A percentile compares a stretch with the other conserved stretches of the same genome.
Evolutionary conservation across 2,888 invertebrate genomes (phyloP).

Genomic region (Camponotus fellah): DNA sequence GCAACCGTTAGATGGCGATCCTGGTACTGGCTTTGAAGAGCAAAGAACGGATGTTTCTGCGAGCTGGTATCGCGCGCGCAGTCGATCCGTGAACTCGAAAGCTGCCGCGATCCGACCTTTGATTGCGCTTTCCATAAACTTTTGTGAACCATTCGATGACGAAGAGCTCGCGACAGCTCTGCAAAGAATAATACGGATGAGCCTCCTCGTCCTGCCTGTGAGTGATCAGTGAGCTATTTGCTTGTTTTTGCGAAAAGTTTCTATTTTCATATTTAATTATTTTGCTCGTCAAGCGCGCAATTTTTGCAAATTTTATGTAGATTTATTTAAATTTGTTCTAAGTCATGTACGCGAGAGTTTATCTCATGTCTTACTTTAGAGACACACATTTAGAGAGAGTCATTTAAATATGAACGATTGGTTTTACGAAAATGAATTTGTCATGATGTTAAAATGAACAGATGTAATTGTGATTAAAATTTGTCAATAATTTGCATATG

Average conservation of each 20-base stretch:
- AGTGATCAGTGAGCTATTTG: conserved; percentile 52
- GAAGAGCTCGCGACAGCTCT: conserved; percentile 68
- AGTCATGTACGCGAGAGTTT: neutral
- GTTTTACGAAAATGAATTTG: neutral
- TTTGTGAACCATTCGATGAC: conserved; percentile 63
- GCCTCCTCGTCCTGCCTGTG: conserved; percentile 59
- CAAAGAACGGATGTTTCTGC: conserved; percentile 70
- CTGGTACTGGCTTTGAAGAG: conserved; percentile 8
- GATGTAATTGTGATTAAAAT: neutral
- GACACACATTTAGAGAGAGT: neutral
- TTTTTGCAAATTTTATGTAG: neutral
- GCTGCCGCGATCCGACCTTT: conserved; percentile 71
- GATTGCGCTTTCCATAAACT: conserved; percentile 73
- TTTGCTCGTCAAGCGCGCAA: neutral
- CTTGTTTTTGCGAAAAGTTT: neutral
- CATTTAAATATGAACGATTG: neutral
- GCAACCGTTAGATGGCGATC: conserved; percentile 70
- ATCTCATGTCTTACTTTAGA: neutral
- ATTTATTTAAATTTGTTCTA: neutral
- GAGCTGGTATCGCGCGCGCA: conserved; percentile 65
- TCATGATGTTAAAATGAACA: neutral
- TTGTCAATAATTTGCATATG: neutral
- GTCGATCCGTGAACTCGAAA: conserved; percentile 75
- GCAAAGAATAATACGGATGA: conserved; percentile 52
- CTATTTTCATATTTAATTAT: neutral